Evolutionary conservation across 2,888 invertebrate species (phyloP).

Genomic region (Conomelus anceps): DNA sequence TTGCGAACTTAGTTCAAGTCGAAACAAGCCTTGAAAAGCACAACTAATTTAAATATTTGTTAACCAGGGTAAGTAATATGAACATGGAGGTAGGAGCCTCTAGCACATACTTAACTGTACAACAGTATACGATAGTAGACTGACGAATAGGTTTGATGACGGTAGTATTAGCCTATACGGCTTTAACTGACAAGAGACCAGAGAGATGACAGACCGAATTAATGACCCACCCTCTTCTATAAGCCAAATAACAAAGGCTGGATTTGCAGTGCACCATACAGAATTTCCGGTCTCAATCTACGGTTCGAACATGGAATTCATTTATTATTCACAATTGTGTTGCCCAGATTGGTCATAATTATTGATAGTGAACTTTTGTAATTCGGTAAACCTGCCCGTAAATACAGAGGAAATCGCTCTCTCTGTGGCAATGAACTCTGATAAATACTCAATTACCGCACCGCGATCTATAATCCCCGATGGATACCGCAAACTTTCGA

Average conservation of each 20-base stretch:
- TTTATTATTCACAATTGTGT: neutral
- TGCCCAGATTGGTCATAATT: neutral
- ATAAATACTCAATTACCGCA: neutral
- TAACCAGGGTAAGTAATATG: no score
- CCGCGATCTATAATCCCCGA: neutral
- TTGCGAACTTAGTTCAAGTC: no score
- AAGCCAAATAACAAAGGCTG: neutral
- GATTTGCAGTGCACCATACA: neutral
- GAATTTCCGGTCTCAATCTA: neutral
- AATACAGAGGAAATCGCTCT: neutral
- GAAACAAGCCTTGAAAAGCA: no score
- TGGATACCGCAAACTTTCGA: neutral
- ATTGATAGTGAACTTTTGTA: neutral
- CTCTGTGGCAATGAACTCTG: neutral
- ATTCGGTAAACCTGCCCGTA: neutral
- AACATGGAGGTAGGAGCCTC: no score
- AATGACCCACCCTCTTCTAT: neutral
- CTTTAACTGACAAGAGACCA: no score
- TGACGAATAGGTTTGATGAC: no score
- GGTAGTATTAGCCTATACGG: no score
- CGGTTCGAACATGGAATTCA: neutral
- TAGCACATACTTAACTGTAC: no score
- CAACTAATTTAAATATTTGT: no score
- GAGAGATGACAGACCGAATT: neutral
- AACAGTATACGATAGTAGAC: no score